Evolutionary conservation across 2,113 vertebrate species (phyloP), one percentile per base, ranked within the genome.

Genomic region (Amphilophus citrinellus): DNA sequence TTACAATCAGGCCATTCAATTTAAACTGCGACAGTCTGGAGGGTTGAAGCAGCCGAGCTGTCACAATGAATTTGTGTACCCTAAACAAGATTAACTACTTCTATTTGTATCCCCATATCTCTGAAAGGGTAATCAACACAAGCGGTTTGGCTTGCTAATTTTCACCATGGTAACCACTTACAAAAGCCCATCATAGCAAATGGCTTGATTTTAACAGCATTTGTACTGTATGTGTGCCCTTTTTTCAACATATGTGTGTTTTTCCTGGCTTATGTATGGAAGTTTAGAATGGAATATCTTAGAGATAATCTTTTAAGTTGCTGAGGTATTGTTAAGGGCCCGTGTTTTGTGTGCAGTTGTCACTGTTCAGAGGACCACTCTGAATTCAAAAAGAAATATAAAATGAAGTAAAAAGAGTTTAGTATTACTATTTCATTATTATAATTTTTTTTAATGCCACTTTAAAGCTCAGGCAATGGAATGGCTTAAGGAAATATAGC

Each of bases 1-100:
- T 90, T 85, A 91, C 89, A 91, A 93, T 94, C 85, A 90, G 88
- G 73, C 80, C 17, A 53, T 87, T 90, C 91, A 91, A 94, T 95
- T 95, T 94, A 79, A 77, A 84, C 87, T 77, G 83, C 75, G 71
- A 89, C 89, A 93, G 82, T 92, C 87, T 88, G 89, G 85, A 35
- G 87, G 85, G 79, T 88, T 79, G 90, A 92, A 91, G 92, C 91
- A 87, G 87, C 85, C 79, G 75, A 92, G 89, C 93, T 95, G 94
- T 95, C 95, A 94, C 77, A 87, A 93, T 94, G 86, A 90, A 95
- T 94, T 94, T 95, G 91, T 94, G 91, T 91, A 88, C 91, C 71
- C 88, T 95, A 95, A 95, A 96, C 91, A 95, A 95, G 94, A 96
- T 95, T 93, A 95, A 96, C 93, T 94, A 93, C 93, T 91, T 88